A percentile compares a stretch with the other conserved stretches of the same genome.
These are phyloP conservation scores for Pteronotus mesoamericanus DNA, from an alignment of 2,797 vertebrate genomes.

Conservation along the genomic window DNA sequence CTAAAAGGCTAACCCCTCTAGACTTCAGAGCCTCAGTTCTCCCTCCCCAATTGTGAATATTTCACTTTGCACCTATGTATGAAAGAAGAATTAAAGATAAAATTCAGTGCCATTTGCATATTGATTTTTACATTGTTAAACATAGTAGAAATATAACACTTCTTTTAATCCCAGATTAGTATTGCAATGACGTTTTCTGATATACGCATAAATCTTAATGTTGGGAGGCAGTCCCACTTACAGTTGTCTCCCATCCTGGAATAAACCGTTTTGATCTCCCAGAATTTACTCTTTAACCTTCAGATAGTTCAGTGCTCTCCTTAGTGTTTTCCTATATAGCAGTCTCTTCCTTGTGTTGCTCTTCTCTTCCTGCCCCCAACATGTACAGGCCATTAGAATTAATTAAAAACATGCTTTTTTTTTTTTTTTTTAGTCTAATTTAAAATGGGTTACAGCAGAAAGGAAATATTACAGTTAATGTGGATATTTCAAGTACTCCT, in stretches of 20 bases:
- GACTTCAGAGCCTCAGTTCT: neutral
- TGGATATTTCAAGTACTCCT: neutral
- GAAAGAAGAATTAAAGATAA: slow-evolving; percentile 41
- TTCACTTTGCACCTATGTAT: neutral
- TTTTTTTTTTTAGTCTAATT: no score
- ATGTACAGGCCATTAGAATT: neutral
- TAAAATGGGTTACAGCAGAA: slow-evolving; percentile 11
- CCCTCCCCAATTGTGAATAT: neutral
- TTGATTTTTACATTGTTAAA: slow-evolving; percentile 37
- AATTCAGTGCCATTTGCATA: neutral
- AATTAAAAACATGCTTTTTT: neutral
- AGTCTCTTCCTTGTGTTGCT: neutral
- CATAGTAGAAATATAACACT: neutral
- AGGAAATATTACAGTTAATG: neutral
- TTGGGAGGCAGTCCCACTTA: neutral
- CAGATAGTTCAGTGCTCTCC: neutral
- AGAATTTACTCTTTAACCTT: neutral
- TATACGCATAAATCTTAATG: neutral
- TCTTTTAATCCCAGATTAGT: slow-evolving; percentile 23
- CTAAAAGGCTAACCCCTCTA: neutral
- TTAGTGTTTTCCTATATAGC: neutral
- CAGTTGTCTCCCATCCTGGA: neutral
- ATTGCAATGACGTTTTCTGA: slow-evolving; percentile 1
- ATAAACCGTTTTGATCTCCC: neutral
- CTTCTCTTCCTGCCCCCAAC: neutral